A percentile compares a stretch with the other conserved stretches of the same genome.
Evolutionary conservation across 2,113 vertebrate genomes (phyloP).

Genomic region (Onychostoma macrolepis): DNA sequence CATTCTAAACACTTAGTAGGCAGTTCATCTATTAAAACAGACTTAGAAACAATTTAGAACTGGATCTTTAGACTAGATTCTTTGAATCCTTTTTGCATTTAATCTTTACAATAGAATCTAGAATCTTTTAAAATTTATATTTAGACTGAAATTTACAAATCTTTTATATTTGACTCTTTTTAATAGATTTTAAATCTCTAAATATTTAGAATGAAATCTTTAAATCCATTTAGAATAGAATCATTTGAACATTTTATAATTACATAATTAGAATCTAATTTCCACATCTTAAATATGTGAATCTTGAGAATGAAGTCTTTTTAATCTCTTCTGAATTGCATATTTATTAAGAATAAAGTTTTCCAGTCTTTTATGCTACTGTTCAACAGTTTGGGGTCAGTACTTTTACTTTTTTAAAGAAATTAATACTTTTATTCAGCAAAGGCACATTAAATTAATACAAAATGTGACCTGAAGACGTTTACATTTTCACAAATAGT

Average conservation of each 20-base stretch:
- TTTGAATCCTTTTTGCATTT: no score
- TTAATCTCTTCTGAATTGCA: not conserved
- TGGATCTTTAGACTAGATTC: no score
- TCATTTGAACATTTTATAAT: no score
- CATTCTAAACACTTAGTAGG: no score
- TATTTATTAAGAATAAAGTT: not conserved
- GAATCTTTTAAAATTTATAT: no score
- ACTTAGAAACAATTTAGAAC: no score
- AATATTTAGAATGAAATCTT: not conserved
- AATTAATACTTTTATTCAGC: not conserved
- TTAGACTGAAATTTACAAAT: no score
- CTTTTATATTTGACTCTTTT: not conserved
- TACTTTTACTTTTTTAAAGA: not conserved
- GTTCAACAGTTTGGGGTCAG: not conserved
- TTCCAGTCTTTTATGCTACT: not conserved
- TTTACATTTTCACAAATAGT: not conserved
- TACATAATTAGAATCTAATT: not conserved
- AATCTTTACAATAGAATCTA: not conserved
- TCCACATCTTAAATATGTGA: not conserved
- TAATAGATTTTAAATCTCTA: not conserved
- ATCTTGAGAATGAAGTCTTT: not conserved
- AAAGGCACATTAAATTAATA: not conserved
- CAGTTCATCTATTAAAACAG: not conserved
- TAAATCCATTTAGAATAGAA: no score
- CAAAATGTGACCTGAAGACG: not conserved